Evolutionary conservation across 2,888 invertebrate genomes (phyloP).

Genomic region (Crossocerus cetratus): DNA sequence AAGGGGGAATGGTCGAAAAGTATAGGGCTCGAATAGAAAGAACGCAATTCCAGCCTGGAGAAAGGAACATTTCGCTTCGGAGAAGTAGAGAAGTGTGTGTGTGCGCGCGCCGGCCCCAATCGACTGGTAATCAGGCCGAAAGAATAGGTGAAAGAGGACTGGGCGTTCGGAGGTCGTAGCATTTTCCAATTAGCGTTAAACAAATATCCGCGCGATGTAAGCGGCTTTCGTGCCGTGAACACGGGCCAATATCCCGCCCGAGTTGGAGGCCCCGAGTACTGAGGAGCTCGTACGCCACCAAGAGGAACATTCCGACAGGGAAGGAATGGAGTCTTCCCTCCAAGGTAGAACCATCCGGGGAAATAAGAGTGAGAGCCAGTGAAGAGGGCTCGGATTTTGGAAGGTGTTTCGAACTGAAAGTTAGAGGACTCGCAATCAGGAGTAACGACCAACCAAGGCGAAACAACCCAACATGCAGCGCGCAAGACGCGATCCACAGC

Average conservation of each 20-base stretch:
- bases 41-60: slow-evolving; percentile 23
- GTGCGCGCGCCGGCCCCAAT: slow-evolving; percentile 35
- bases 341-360: too few species aligned
- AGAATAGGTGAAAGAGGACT: slow-evolving; percentile 8
- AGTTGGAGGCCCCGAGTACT: slow-evolving; percentile 13
- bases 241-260: slow-evolving; percentile 61
- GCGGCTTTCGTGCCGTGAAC: slow-evolving; percentile 51
- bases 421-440: too few species aligned
- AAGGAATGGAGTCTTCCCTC: background rate
- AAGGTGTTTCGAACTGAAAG: too few species aligned
- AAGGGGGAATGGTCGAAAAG: too few species aligned
- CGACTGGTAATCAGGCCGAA: slow-evolving; percentile 38
- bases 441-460: too few species aligned
- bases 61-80: background rate
- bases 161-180: slow-evolving; percentile 57
- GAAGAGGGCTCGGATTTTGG: background rate
- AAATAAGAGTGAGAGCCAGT: background rate
- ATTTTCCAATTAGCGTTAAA: slow-evolving; percentile 74
- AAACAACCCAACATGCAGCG: too few species aligned
- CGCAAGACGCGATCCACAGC: too few species aligned
- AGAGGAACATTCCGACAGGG: slow-evolving; percentile 11
- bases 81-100: background rate
- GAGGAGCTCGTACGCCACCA: slow-evolving; percentile 1
- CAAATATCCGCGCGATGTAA: slow-evolving; percentile 66
- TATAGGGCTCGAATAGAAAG: slow-evolving; percentile 9